Evolutionary conservation across 2,888 invertebrate genomes (phyloP), one percentile per base, ranked within the genome.

Genomic region (Drosophila multiciliata): DNA sequence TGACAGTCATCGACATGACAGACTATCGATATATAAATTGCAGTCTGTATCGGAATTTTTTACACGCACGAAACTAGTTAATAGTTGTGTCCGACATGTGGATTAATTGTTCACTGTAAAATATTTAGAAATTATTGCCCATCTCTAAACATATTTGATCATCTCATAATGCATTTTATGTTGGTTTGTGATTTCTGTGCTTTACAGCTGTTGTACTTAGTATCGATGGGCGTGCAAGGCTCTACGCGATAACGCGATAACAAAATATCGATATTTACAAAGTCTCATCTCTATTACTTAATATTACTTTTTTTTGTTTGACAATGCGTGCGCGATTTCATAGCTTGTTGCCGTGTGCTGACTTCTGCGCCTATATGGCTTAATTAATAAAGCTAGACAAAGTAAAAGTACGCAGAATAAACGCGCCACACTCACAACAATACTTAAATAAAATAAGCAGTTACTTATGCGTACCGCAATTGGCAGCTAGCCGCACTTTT

Each of bases 311-410:
- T 71, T 36, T 64, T 78, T 45, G 23, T 79, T 73, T 49, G 58
- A 76, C 69, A 69, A 78, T 78, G 78, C 73, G 80, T 78, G 76
- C 73, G 69, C 59, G 73, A 66, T 62, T 66, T 57, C 9, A 53
- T 52, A 26, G 35, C 32, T 60, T 66, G 40, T 60, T 52, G 54
- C 7, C 69, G 50, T 55, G 54, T 59, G 55, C 42, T 48, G 40
- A 36, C 38, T 23, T n/a, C 52, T 53, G 64, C 38, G 75, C 59
- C 36, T 65, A 62, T 75, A 52, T 55, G 55, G 40, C 38, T 40
- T 11, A 53, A 40, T 54, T 60, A 40, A 36, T 15, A 55, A n/a
- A 38, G n/a, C 12, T 45, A 20, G 48, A 38, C 35, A 60, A 69
- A 60, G 48, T 69, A 26, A 15, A 50, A 52, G 38, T 36, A 62